Percentiles rank a stretch among this genome's conserved stretches.
phyloP scores from a whole-genome alignment of 1,140 invertebrate genomes.

The Cherax quadricarinatus region DNA sequence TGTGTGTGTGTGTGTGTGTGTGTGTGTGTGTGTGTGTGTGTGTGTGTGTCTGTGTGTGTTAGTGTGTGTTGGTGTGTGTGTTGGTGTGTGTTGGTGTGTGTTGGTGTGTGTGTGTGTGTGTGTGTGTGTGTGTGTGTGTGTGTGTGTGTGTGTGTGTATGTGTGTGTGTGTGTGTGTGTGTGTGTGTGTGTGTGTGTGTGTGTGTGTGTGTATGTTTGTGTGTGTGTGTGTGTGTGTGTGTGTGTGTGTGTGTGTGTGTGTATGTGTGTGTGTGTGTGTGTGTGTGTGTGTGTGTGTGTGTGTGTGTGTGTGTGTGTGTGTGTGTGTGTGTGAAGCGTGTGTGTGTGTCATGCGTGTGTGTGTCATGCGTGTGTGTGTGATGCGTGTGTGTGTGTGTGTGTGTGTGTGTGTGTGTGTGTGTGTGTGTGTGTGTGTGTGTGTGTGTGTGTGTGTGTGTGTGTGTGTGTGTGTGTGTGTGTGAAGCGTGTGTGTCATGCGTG shows the following conservation, averaged over 20 bases:
- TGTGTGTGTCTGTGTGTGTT: too few species aligned
- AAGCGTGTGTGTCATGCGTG: too few species aligned
- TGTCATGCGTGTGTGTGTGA: too few species aligned
- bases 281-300: constrained; percentile 29
- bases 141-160: constrained; percentile 12
- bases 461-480: too few species aligned
- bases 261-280: constrained; percentile 28
- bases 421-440: background rate
- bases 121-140: constrained; percentile 32
- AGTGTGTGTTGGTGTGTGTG: too few species aligned
- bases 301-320: too few species aligned
- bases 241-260: constrained; percentile 36
- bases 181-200: constrained; percentile 22
- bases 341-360: too few species aligned
- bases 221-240: constrained; percentile 36
- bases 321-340: too few species aligned
- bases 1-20: constrained; percentile 27
- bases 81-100: too few species aligned
- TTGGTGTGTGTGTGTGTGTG: too few species aligned
- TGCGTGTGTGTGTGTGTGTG: too few species aligned
- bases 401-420: constrained; percentile 7
- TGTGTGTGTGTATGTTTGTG: constrained; percentile 25
- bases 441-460: too few species aligned
- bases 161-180: background rate
- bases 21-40: constrained; percentile 29